These are phyloP conservation scores for Rhegmatorhina hoffmannsi DNA, from an alignment of 2,113 vertebrate genomes.

Conservation along the genomic window DNA sequence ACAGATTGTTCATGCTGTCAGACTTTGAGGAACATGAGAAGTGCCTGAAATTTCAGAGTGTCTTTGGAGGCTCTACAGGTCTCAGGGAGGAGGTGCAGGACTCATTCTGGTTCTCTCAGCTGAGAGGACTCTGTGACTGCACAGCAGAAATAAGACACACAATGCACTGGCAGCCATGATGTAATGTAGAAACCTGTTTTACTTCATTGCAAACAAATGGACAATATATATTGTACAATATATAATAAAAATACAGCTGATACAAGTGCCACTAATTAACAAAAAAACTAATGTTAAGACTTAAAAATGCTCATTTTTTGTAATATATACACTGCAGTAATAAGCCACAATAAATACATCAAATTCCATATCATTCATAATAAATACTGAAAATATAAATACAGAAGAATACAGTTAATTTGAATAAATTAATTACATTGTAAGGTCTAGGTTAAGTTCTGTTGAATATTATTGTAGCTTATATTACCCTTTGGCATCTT, in stretches of 20 bases:
- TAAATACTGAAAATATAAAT: constrained; percentile 92
- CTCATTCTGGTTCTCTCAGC: not conserved
- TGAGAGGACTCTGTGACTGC: not conserved
- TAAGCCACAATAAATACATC: constrained; percentile 99
- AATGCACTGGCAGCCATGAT: constrained; percentile 22
- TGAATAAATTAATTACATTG: constrained; percentile 83
- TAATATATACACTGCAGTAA: constrained; percentile 91
- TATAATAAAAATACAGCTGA: constrained; percentile 83
- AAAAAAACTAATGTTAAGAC: constrained; percentile 77
- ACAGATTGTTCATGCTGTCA: not conserved
- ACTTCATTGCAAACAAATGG: constrained; percentile 84
- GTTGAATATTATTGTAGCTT: constrained; percentile 78
- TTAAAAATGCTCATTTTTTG: constrained; percentile 84
- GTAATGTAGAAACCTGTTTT: constrained; percentile 82
- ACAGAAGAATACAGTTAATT: constrained; percentile 83
- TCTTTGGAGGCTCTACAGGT: not conserved
- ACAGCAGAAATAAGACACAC: constrained; percentile 12
- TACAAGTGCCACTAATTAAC: constrained; percentile 89
- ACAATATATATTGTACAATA: constrained; percentile 89
- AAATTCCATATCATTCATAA: constrained; percentile 92
- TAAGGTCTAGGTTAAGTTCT: constrained; percentile 77
- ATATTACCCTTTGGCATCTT: constrained; percentile 86
- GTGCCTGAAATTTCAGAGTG: not conserved
- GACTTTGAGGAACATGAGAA: not conserved
- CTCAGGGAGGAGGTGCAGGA: not conserved